Base-by-base conservation (phyloP, 2,797 vertebrate genomes). In the Anableps anableps region DNA sequence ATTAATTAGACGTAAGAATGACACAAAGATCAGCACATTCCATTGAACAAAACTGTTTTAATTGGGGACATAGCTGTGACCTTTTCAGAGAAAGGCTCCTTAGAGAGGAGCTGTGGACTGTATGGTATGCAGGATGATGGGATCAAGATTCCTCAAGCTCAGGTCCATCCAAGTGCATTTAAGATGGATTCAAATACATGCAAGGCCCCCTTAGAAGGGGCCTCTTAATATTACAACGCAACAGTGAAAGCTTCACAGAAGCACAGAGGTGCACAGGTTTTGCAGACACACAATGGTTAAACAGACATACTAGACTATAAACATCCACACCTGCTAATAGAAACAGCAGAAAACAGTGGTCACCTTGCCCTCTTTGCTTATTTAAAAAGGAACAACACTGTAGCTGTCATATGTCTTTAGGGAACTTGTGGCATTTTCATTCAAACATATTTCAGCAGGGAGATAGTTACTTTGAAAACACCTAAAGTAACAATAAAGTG, bases 131-230 rank as follows among this genome's bases (percentile, higher is more conserved):
- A 86, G 78, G 72, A 80, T 47, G 64, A 81, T 64, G 47, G 64
- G 83, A 91, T 87, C 79, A 79, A 91, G 85, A 91, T 87, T 91
- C 81, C 90, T 89, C 78, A 81, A 84, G 79, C 71, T 88, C 82
- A 80, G 79, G 79, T 89, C 78, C 76, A 85, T 83, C 76, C 79
- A 79, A 84, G 55, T 21, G 45, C 81, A 80, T 91, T 89, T 88
- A 85, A 86, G 83, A 85, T 83, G 83, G 86, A 83, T 91, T 89
- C 87, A 80, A 83, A 83, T 79, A 89, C 91, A 89, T 88, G 81
- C 77, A 79, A 75, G 77, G 58, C 78, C 88, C 84, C 89, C 81
- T 71, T 75, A 77, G 38, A 81, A 81, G 78, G 81, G 90, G 86
- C 83, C 88, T 89, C 88, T 87, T 80, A 77, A 84, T 91, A 88